Evolutionary conservation across 2,888 invertebrate genomes (phyloP), one percentile per base, ranked within the genome.

Genomic region (Nemapogon koenigi): DNA sequence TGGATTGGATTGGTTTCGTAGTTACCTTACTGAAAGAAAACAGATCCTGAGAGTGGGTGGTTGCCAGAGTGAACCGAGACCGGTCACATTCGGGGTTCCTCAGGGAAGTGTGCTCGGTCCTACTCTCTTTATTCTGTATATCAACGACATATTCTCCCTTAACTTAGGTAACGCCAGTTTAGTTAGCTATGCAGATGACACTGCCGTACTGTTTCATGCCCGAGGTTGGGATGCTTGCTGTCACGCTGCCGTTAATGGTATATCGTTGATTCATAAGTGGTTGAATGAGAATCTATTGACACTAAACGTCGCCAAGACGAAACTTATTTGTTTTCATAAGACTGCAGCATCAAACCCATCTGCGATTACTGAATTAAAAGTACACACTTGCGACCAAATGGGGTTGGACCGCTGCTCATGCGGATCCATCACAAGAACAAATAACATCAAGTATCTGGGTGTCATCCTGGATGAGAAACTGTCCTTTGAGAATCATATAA

Each of bases 51-150:
- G 14, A 11, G 11, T 35, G 7, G 22, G 4, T 10, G 16, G 17
- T 4, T n/a, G 18, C 3, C 10, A 8, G 7, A 38, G 41, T 33
- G 26, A 17, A 3, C 26, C 14, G 4, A 11, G 13, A 11, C n/a
- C 27, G n/a, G 18, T 38, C 2, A 18, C 22, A n/a, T 38, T 38
- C 15, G 41, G 41, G 10, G 43, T 47, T 1, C 46, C 45, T 1
- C 45, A 47, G 28, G 47, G 47, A 3, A 45, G 47, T 26, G 41
- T 42, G 1, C 38, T 44, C 2, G 44, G 42, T 2, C 41, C 42
- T 8, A 42, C 44, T 3, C 32, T 44, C 3, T 44, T 44, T 27
- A 13, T 42, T 7, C 17, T 37, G 10, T 42, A 45, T 18, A 30
- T 44, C 4, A 44, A 44, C 18, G 37, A 40, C 13, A 19, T 44